Evolutionary conservation across 2,797 vertebrate genomes (phyloP), one percentile per base, ranked within the genome.

Genomic region (Pangasius mekongensis): DNA sequence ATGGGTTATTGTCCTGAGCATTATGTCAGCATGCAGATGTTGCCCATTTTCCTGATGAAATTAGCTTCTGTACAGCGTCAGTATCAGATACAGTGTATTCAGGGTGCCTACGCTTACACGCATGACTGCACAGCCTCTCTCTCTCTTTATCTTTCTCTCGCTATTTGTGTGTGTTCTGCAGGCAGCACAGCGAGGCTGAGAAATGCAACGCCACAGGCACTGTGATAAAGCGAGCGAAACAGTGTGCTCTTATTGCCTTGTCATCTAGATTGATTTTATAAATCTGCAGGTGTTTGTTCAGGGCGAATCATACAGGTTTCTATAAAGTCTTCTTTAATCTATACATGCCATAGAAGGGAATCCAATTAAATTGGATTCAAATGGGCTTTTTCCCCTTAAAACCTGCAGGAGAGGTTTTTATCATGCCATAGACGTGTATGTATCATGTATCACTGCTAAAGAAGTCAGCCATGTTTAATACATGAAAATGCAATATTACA

Each of bases 211-310:
- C 73, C 69, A 43, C 82, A 67, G 62, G 82, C 81, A 83, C 83
- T 84, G 83, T 67, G 82, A 84, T 30, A 49, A 49, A 52, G 83
- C 43, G 2, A 84, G 83, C 3, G 49, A 69, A 85, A 58, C 83
- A 78, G 36, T 33, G 9, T 87, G 49, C 62, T 82, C 43, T 56
- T 52, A 52, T 84, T 71, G 39, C 27, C 43, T 71, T 36, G 66
- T 73, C 83, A 85, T 85, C n/a, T 3, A 36, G 52, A 90, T 83
- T 86, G 85, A 94, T 92, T 93, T 92, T 89, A 47, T 89, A 89
- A 86, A 71, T 33, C n/a, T 69, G 30, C 13, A 24, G 30, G 64
- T 71, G 49, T 85, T 49, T 20, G 14, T 83, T 58, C 9, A 16
- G 33, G 62, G 27, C 66, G 62, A 66, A 66, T 49, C 82, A 47